These are phyloP conservation scores for Chelonoidis abingdonii DNA, from an alignment of 2,113 vertebrate species.

Conservation along the genomic window DNA sequence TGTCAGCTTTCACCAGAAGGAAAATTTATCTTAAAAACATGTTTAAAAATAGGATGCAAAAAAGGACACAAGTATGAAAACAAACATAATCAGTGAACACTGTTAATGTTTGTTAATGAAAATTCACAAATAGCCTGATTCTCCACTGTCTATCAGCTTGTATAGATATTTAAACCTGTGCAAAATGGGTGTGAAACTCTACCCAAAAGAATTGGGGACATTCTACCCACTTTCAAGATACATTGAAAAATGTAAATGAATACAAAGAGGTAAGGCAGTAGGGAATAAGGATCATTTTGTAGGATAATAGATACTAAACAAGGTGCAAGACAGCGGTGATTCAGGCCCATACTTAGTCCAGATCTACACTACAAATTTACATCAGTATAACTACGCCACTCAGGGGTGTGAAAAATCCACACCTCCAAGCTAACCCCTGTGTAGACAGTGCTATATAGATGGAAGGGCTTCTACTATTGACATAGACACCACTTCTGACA, in stretches of 20 bases:
- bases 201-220: not conserved
- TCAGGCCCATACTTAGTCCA: not conserved
- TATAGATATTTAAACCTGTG: accelerated
- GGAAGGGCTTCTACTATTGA: not conserved
- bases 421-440: not conserved
- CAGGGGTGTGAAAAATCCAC: not conserved
- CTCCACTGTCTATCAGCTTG: not conserved
- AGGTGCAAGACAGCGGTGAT: not conserved
- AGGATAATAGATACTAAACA: not conserved
- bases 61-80: not conserved
- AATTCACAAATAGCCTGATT: not conserved
- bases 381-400: not conserved
- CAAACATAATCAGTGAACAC: not conserved
- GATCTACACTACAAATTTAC: not conserved
- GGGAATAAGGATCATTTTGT: not conserved
- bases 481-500: not conserved
- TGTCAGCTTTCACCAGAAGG: not conserved
- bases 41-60: not conserved
- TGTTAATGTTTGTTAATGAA: not conserved
- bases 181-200: not conserved
- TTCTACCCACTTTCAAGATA: not conserved
- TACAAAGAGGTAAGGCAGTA: not conserved
- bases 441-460: not conserved
- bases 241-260: not conserved
- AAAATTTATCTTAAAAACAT: not conserved